phyloP scores from a whole-genome alignment of 2,113 vertebrate genomes.

The Aleadryas rufinucha region DNA sequence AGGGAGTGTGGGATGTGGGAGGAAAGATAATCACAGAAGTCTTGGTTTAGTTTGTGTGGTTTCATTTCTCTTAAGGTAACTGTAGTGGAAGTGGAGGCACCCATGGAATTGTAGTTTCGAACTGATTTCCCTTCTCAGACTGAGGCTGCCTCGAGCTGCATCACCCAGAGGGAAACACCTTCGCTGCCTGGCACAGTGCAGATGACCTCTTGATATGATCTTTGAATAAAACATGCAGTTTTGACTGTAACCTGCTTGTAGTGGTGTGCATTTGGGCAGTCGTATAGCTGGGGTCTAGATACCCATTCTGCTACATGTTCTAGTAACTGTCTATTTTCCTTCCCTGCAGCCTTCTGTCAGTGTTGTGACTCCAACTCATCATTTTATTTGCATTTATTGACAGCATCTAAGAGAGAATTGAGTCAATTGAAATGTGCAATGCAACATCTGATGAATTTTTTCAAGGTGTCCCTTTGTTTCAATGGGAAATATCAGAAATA shows the following conservation, averaged over 20 bases:
- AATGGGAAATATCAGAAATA: background rate
- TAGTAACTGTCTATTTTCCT: background rate
- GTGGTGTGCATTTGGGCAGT: background rate
- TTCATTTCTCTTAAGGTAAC: background rate
- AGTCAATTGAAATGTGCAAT: background rate
- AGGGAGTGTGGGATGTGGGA: background rate
- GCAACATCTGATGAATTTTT: background rate
- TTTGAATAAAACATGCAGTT: background rate
- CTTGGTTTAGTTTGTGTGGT: background rate
- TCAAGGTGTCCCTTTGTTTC: background rate
- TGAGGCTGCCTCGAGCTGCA: background rate
- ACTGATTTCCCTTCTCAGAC: background rate
- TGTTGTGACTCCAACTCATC: background rate
- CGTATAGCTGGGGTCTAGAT: background rate
- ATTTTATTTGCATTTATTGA: background rate
- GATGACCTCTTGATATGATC: background rate
- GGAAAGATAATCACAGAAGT: background rate
- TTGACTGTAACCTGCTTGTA: background rate
- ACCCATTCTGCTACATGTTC: background rate
- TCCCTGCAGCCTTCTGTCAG: background rate
- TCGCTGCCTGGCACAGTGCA: background rate
- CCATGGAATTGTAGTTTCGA: fast-evolving
- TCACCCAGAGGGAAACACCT: background rate
- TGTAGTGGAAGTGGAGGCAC: background rate
- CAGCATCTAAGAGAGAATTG: background rate